Conservation (phyloP, 35 echinoderm and acorn worm genomes). For the Eucidaris tribuloides region DNA sequence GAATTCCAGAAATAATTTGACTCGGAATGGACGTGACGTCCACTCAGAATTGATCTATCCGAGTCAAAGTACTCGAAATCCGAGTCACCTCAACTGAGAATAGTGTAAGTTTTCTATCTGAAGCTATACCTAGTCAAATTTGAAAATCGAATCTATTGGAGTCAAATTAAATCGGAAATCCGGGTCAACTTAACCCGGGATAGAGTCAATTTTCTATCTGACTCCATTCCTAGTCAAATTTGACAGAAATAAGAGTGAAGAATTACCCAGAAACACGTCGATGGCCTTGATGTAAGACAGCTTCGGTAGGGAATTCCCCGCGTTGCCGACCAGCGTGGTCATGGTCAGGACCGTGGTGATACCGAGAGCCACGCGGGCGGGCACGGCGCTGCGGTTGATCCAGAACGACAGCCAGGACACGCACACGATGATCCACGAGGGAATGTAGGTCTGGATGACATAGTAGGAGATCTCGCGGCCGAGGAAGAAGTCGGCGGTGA, state of each 20-base stretch:
- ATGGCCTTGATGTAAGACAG: conserved; percentile 87
- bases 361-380: conserved; percentile 80
- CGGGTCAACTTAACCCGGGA: no score
- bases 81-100: no score
- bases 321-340: conserved; percentile 86
- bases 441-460: conserved; percentile 79
- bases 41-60: no score
- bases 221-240: no score
- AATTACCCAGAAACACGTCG: conserved; percentile 57
- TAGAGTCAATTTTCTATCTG: no score
- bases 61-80: no score
- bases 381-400: conserved; percentile 74
- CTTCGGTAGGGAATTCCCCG: conserved; percentile 73
- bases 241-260: background rate
- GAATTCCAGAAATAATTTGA: no score
- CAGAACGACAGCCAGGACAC: conserved; percentile 95
- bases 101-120: no score
- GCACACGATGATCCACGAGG: conserved; percentile 71
- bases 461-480: conserved; percentile 90
- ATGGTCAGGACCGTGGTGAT: conserved; percentile 96
- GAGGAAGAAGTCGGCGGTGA: conserved; percentile 73
- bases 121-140: no score
- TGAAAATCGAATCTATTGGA: no score
- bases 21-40: no score
- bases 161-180: no score